Evolutionary conservation across 2,888 invertebrate genomes (phyloP).

Genomic region (Pantelozetes paolii): DNA sequence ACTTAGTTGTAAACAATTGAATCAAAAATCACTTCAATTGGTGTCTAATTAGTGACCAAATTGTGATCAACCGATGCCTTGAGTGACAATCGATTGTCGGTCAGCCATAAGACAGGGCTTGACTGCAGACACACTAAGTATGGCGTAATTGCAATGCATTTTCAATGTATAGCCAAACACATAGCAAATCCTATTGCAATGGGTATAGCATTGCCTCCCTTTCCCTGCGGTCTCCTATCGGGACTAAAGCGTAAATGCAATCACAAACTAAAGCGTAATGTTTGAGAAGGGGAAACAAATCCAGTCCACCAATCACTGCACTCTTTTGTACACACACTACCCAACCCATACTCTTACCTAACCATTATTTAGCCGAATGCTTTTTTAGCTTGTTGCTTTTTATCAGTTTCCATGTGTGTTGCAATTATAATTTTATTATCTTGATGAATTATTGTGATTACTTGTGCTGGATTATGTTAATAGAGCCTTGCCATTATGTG

Average conservation of each 20-base stretch:
- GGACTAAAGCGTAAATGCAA: constrained; percentile 29
- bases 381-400: no score
- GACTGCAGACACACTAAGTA: constrained; percentile 23
- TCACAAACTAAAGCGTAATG: neutral
- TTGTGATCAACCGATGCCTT: constrained; percentile 22
- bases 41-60: neutral
- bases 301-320: neutral
- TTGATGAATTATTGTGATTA: no score
- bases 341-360: neutral
- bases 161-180: neutral
- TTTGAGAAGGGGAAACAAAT: neutral
- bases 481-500: no score
- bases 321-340: neutral
- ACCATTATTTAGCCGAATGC: neutral
- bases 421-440: no score
- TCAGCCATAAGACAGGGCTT: constrained; percentile 33
- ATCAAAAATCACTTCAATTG: neutral
- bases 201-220: constrained; percentile 6
- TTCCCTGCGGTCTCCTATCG: constrained; percentile 22
- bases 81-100: constrained; percentile 24
- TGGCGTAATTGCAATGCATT: constrained; percentile 36
- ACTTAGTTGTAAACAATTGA: neutral
- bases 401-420: no score
- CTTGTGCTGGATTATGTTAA: no score
- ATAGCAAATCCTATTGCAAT: neutral